Base-by-base conservation (phyloP, 2,888 invertebrate genomes). In the Nezara viridula region DNA sequence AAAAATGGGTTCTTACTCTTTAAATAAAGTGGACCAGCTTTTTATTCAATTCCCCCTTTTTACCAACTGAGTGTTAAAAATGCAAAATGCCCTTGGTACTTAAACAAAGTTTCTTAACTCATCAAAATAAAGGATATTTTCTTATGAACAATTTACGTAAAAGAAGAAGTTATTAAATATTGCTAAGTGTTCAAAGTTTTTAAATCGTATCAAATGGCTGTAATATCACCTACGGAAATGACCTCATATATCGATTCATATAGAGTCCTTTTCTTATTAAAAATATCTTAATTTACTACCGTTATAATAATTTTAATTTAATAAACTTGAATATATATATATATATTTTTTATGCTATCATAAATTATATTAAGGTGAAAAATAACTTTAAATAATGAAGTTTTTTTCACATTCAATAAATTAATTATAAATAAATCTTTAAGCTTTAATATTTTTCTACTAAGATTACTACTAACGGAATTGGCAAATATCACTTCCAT, bases 1-100 rank as follows among this genome's bases (percentile, higher is more conserved):
- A 81, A 81, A 81, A 81, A 81, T 81, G 81, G 81, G 44, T 81
- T 81, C 81, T 81, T 81, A 81, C 81, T 40, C 81, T 81, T 47
- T 81, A 81, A 81, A 81, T 81, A 81, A 44, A 81, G 14, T 44
- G 81, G 37, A 81, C 81, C 81, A 44, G 40, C 81, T 81, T 81
- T 81, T 81, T 47, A 81, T 81, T 81, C 81, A 81, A 44, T 81
- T 81, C 81, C n/a, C 81, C 24, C 81, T 81, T 81, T 81, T 81
- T 81, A 44, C 81, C 44, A 37, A 40, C 77, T 77, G 9, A 44
- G 44, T 44, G 44, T 47, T 81, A 81, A 81, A 73, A 47, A 81
- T 40, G 81, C 37, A 81, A 44, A 81, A 81, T 47, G 81, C 44
- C 44, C 66, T 73, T 37, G 66, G 66, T 73, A 73, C 66, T 73